A percentile compares a stretch with the other conserved stretches of the same genome.
Evolutionary conservation across 2,888 invertebrate species (phyloP).

Genomic region (Dorcus hopei): DNA sequence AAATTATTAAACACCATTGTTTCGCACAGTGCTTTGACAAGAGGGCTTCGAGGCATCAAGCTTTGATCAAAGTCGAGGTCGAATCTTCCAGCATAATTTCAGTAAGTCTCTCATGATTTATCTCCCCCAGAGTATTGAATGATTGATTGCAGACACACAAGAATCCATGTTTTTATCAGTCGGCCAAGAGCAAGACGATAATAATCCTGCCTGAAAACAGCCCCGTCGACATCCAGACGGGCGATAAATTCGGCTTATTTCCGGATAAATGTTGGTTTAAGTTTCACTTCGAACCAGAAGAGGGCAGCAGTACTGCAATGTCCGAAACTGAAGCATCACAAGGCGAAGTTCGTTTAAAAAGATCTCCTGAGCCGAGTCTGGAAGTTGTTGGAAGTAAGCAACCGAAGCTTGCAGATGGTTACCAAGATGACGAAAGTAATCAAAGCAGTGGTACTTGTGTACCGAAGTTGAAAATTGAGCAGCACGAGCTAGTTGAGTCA

Average conservation of each 20-base stretch:
- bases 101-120: slow-evolving; percentile 31
- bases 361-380: no score
- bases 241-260: slow-evolving; percentile 55
- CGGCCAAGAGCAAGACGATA: slow-evolving; percentile 36
- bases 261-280: slow-evolving; percentile 54
- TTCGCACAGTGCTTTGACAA: slow-evolving; percentile 51
- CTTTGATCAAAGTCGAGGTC: slow-evolving; percentile 46
- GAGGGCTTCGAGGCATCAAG: slow-evolving; percentile 56
- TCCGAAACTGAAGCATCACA: neutral
- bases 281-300: slow-evolving; percentile 34
- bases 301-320: slow-evolving; percentile 16
- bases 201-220: slow-evolving; percentile 46
- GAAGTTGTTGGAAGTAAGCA: no score
- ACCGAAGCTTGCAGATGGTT: no score
- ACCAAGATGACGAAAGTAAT: no score
- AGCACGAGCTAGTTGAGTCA: no score
- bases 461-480: no score
- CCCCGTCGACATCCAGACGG: slow-evolving; percentile 43
- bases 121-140: neutral
- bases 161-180: slow-evolving; percentile 55
- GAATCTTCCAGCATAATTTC: slow-evolving; percentile 49
- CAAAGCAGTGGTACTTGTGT: no score
- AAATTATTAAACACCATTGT: neutral
- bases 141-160: slow-evolving; percentile 50
- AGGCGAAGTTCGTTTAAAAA: neutral